Conservation (phyloP, 2,888 invertebrate species). For the Heliconius ismenius region DNA sequence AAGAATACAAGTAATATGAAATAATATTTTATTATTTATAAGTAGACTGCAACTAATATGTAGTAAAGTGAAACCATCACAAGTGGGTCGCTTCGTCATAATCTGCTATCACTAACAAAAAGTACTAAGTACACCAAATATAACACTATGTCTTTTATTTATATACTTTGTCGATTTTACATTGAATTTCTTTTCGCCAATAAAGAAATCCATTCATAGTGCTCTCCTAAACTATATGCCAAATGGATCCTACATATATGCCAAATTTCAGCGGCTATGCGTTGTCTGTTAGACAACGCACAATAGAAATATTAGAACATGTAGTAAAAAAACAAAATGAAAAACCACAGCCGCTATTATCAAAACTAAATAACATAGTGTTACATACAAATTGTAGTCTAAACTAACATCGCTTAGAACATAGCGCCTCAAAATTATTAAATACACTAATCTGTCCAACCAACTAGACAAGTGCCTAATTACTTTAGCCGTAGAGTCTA, state of each 20-base stretch:
- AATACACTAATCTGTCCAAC: neutral
- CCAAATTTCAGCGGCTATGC: too few species aligned
- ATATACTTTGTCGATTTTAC: neutral
- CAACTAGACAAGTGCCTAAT: neutral
- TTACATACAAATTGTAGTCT: neutral
- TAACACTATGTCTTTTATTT: neutral
- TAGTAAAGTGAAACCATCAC: constrained; percentile 5
- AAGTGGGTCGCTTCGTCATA: constrained; percentile 11
- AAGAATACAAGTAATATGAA: neutral
- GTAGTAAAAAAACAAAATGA: too few species aligned
- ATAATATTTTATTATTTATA: neutral
- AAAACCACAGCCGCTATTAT: neutral
- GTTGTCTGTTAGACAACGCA: too few species aligned
- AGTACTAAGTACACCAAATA: neutral
- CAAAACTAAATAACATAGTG: neutral
- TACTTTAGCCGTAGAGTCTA: constrained; percentile 9
- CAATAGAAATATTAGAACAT: too few species aligned
- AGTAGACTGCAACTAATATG: neutral
- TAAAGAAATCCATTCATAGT: too few species aligned
- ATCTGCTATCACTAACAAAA: neutral
- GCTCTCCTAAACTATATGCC: too few species aligned
- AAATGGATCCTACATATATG: too few species aligned
- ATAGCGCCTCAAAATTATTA: neutral
- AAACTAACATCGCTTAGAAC: neutral
- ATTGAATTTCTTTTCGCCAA: too few species aligned